Conservation (phyloP, 2,113 vertebrate species). For the Mirounga angustirostris region DNA sequence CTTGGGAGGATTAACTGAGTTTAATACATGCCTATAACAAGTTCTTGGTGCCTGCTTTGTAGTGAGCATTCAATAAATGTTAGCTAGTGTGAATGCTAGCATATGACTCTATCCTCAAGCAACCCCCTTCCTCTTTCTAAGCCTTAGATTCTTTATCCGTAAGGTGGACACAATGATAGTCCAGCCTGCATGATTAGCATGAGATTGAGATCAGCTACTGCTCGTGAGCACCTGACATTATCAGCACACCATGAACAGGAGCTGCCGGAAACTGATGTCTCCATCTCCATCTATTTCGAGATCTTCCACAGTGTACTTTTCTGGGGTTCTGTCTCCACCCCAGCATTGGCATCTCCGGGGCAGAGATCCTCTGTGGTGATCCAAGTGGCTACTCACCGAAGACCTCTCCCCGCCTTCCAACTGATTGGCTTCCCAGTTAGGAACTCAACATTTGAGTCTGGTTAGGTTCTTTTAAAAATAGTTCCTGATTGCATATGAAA, state of each 20-base stretch:
- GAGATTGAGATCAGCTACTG: not conserved
- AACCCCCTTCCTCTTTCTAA: not conserved
- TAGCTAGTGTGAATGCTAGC: not conserved
- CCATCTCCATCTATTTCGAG: not conserved
- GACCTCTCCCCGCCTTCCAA: not conserved
- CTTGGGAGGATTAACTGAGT: not conserved
- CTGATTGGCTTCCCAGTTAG: not conserved
- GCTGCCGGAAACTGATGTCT: not conserved
- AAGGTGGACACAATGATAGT: not conserved
- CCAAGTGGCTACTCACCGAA: not conserved
- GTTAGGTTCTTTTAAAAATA: conserved; percentile 31
- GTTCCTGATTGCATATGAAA: conserved; percentile 28
- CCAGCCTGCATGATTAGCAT: not conserved
- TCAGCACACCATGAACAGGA: not conserved
- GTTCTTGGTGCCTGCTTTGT: not conserved
- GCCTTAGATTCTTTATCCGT: not conserved
- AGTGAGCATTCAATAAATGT: not conserved
- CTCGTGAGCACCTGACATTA: not conserved
- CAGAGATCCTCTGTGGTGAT: not conserved
- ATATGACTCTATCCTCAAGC: not conserved
- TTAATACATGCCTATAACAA: not conserved
- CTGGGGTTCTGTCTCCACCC: not conserved
- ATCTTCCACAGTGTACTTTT: not conserved
- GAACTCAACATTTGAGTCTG: not conserved
- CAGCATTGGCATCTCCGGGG: not conserved